These are phyloP conservation scores for Perca fluviatilis DNA, from an alignment of 2,113 vertebrate species.

Conservation along the genomic window DNA sequence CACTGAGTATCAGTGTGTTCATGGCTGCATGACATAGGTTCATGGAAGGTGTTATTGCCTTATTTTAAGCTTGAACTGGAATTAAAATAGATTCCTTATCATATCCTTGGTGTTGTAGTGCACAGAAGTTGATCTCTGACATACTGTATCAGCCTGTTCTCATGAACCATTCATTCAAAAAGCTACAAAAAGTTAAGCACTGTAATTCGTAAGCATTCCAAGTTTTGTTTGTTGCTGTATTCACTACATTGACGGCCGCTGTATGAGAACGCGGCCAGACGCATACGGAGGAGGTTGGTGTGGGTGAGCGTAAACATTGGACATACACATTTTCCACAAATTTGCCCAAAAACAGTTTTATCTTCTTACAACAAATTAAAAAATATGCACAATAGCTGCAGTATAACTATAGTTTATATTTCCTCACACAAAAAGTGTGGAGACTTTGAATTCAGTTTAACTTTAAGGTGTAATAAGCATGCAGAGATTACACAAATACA, in stretches of 20 bases:
- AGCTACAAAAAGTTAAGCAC: too few relatives aligned
- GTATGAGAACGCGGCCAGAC: too few relatives aligned
- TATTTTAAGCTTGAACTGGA: background rate
- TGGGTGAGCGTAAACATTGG: too few relatives aligned
- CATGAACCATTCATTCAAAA: too few relatives aligned
- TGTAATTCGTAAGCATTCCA: too few relatives aligned
- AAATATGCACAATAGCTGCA: background rate
- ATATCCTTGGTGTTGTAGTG: too few relatives aligned
- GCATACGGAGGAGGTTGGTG: too few relatives aligned
- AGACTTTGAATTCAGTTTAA: background rate
- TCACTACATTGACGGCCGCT: too few relatives aligned
- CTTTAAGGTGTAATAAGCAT: background rate
- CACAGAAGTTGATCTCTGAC: background rate
- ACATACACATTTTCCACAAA: background rate
- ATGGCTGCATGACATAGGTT: slow-evolving; percentile 8
- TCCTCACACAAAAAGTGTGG: background rate
- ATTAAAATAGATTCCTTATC: too few relatives aligned
- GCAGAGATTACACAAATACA: slow-evolving; percentile 17
- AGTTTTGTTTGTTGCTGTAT: too few relatives aligned
- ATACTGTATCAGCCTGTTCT: too few relatives aligned
- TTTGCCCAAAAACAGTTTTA: background rate
- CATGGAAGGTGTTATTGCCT: background rate
- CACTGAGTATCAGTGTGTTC: background rate
- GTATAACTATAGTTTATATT: background rate
- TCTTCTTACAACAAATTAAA: background rate